Base-by-base conservation (phyloP, 2,888 invertebrate genomes). In the Leucophenga montana region DNA sequence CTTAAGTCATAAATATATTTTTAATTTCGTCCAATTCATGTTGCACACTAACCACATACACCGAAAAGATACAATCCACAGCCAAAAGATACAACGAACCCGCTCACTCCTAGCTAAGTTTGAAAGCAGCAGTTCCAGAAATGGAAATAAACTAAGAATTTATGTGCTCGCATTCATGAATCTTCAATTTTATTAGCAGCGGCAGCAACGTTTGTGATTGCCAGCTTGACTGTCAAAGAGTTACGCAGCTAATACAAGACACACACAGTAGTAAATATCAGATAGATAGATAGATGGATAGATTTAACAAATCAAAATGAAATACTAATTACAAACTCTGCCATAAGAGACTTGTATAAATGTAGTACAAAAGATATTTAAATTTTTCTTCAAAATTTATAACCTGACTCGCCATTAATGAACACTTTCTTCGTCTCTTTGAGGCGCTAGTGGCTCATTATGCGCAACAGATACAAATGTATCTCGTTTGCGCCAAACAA, bases 1-100 rank as follows among this genome's bases (percentile, higher is more conserved):
- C 85, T 85, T 86, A 82, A 86, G 84, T 82, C 85, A 83, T 85
- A 85, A 86, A 85, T 84, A 85, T 80, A 83, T 83, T 86, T 85
- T 84, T 83, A 83, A 84, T 85, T 85, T 85, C 79, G 73, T 73
- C 78, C 82, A 84, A 85, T 83, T 85, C 83, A 80, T 77, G n/a
- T 4, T 14, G 31, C 39, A 14, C 39, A 61, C 31, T 18, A 39
- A 39, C 39, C 64, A 13, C 16, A 50, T n/a, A 50, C 14, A 50
- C 13, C 1, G 4, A 50, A 50, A 50, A 13, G 3, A 59, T 13
- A 74, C 68, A 70, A 65, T 57, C 8, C 11, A 3, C 1, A 39
- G 39, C 11, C 27, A 77, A 81, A 82, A 80, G n/a, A 50, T 50
- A 50, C 50, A 18, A 27, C n/a, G n/a, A n/a, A n/a, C n/a, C n/a